phyloP scores from a whole-genome alignment of 2,888 invertebrate species.

The Pterobdella sp. region DNA sequence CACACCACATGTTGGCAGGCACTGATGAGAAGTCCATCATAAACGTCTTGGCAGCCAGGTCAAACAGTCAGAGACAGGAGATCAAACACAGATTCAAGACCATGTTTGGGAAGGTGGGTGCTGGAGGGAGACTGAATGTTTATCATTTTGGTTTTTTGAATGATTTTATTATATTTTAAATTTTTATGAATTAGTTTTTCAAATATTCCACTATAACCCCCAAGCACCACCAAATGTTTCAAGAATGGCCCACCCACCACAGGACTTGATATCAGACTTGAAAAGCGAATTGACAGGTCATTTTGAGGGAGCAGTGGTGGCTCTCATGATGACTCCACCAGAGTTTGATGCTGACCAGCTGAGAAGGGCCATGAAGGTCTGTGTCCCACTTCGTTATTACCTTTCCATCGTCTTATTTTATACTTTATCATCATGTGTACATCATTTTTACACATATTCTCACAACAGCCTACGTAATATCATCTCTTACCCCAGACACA shows the following conservation, averaged over 20 bases:
- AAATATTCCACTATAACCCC: not conserved
- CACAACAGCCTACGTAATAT: too few relatives aligned
- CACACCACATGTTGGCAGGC: slow-evolving; percentile 41
- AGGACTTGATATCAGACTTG: slow-evolving; percentile 50
- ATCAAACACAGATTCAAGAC: slow-evolving; percentile 48
- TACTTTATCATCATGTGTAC: not conserved
- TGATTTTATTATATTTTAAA: not conserved
- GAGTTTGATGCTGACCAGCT: slow-evolving; percentile 49
- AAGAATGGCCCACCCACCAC: slow-evolving; percentile 6
- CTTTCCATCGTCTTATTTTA: not conserved
- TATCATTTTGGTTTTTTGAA: too few relatives aligned
- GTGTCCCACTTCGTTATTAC: not conserved
- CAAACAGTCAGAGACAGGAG: slow-evolving; percentile 45
- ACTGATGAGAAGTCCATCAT: slow-evolving; percentile 50
- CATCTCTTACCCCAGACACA: too few relatives aligned
- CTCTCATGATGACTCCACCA: slow-evolving; percentile 48
- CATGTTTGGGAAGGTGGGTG: slow-evolving; percentile 40
- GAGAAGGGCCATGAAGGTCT: slow-evolving; percentile 47
- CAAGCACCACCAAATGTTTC: not conserved
- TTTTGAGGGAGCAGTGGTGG: slow-evolving; percentile 48
- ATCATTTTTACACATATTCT: not conserved
- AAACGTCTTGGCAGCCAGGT: slow-evolving; percentile 45
- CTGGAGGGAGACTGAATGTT: slow-evolving; percentile 28
- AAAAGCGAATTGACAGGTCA: slow-evolving; percentile 51
- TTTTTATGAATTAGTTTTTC: not conserved